These are phyloP conservation scores for Callaeas wilsoni DNA, from an alignment of 2,113 vertebrate species.

Conservation along the genomic window DNA sequence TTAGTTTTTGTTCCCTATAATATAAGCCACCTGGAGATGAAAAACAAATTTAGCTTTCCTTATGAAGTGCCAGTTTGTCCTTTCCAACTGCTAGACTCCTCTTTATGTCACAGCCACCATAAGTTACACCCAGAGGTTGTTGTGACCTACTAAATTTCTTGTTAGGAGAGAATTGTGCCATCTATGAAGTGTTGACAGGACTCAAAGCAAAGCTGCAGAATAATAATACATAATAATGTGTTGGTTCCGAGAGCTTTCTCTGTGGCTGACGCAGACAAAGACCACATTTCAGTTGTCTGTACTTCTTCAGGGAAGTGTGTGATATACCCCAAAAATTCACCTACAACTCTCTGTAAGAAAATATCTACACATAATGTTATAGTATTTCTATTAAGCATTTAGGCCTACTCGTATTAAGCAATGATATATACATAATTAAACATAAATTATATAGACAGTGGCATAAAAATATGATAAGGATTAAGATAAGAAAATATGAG, in stretches of 20 bases:
- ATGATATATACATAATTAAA: neutral
- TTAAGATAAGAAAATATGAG: neutral
- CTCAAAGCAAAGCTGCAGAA: neutral
- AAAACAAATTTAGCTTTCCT: neutral
- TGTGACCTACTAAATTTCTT: neutral
- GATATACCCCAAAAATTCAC: neutral
- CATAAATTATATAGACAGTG: neutral
- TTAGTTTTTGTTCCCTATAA: neutral
- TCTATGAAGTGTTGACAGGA: neutral
- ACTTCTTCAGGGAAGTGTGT: neutral
- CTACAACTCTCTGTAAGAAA: neutral
- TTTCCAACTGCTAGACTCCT: neutral
- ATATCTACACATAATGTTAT: neutral
- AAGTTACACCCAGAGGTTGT: neutral
- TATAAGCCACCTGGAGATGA: neutral
- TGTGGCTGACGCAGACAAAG: neutral
- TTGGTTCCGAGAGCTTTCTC: neutral
- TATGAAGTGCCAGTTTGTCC: neutral
- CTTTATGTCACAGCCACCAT: neutral
- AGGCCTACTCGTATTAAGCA: neutral
- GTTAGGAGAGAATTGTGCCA: neutral
- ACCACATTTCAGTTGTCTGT: neutral
- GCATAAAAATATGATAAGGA: neutral
- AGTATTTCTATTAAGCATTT: neutral
- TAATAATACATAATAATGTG: neutral